Evolutionary conservation across 1,140 invertebrate species (phyloP).

Genomic region (Ceratina calcarata): DNA sequence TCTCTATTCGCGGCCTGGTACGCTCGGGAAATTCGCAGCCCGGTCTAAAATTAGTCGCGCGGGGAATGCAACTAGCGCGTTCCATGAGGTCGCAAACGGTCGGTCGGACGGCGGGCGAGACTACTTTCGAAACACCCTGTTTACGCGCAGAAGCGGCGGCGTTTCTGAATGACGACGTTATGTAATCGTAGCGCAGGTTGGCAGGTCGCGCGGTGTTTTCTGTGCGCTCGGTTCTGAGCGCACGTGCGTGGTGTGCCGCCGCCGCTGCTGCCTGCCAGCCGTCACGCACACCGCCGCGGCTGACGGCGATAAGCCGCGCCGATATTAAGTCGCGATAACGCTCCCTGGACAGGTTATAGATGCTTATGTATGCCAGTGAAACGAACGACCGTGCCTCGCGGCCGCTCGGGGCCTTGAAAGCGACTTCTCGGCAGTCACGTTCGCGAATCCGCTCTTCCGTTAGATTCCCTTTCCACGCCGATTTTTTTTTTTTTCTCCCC

Average conservation of each 20-base stretch:
- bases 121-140: slow-evolving; percentile 43
- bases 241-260: slow-evolving; percentile 6
- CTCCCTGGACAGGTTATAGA: slow-evolving; percentile 23
- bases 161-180: slow-evolving; percentile 30
- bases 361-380: slow-evolving; percentile 32
- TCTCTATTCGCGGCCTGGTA: too few relatives aligned
- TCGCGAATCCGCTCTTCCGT: background rate
- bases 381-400: background rate
- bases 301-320: slow-evolving; percentile 18
- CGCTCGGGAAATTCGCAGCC: background rate
- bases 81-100: background rate
- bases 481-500: too few relatives aligned
- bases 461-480: too few relatives aligned
- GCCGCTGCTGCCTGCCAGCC: too few relatives aligned
- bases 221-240: background rate
- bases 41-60: slow-evolving; percentile 21
- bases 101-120: background rate
- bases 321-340: slow-evolving; percentile 38
- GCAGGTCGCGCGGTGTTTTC: slow-evolving; percentile 14
- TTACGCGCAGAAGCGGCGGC: slow-evolving; percentile 5
- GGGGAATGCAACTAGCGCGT: too few relatives aligned
- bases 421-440: background rate
- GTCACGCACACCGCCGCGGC: background rate
- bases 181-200: slow-evolving; percentile 25
- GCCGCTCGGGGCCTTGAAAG: slow-evolving; percentile 20